A percentile compares a stretch with the other conserved stretches of the same genome.
Evolutionary conservation across 2,113 vertebrate genomes (phyloP).

Genomic region (Coregonus clupeaformis): DNA sequence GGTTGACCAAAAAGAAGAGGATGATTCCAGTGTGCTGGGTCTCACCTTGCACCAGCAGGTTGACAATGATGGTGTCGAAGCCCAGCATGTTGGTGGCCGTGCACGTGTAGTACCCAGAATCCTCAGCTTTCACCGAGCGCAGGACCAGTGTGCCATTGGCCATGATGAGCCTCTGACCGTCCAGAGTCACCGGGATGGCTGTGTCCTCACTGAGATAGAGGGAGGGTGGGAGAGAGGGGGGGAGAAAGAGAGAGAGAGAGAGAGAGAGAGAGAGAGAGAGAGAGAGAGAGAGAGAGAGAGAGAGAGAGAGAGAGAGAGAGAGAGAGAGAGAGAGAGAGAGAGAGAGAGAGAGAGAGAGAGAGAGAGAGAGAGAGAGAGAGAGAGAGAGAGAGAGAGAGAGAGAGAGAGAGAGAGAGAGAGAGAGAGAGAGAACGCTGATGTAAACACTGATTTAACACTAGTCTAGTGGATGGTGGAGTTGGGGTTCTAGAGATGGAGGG

Average conservation of each 20-base stretch:
- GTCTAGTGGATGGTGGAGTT: no score
- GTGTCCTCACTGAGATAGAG: constrained; percentile 84
- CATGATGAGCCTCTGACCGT: constrained; percentile 91
- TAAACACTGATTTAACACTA: no score
- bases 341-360: not conserved
- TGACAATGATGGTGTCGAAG: constrained; percentile 97
- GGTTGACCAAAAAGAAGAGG: not conserved
- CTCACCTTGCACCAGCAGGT: constrained; percentile 95
- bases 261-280: not conserved
- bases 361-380: not conserved
- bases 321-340: not conserved
- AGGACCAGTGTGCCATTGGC: constrained; percentile 90
- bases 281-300: constrained; percentile 5
- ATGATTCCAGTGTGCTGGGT: not conserved
- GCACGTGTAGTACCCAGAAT: constrained; percentile 97
- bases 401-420: not conserved
- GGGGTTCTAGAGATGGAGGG: not conserved
- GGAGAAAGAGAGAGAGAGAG: not conserved
- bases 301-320: not conserved
- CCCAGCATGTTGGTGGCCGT: constrained; percentile 96
- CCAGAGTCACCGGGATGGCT: constrained; percentile 86
- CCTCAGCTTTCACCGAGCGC: constrained; percentile 92
- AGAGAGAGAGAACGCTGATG: not conserved
- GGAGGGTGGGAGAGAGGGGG: not conserved
- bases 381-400: not conserved